phyloP scores from a whole-genome alignment of 2,113 vertebrate genomes.

The Urocitellus parryii region DNA sequence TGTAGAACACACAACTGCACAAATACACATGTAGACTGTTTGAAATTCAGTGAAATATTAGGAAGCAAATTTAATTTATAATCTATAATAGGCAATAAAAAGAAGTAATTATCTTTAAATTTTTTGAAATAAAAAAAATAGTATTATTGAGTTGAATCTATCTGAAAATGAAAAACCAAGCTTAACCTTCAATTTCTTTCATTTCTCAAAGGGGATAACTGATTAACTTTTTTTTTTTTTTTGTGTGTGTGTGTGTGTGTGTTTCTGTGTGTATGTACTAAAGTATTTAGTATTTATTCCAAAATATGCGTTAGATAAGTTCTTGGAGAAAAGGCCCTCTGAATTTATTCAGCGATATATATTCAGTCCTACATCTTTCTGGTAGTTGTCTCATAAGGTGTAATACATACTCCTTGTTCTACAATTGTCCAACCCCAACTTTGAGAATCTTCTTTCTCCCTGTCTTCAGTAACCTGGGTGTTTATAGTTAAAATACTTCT shows the following conservation, averaged over 20 bases:
- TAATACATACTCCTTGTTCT: neutral
- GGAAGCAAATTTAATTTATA: neutral
- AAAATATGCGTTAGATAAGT: neutral
- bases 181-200: neutral
- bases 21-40: neutral
- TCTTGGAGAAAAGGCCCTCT: neutral
- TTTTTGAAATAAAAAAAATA: neutral
- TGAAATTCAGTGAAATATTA: neutral
- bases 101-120: neutral
- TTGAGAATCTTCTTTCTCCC: neutral
- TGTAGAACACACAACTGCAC: no score
- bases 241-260: neutral
- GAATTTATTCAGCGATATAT: neutral
- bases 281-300: neutral
- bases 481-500: neutral
- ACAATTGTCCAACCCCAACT: fast-evolving
- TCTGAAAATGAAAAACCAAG: neutral
- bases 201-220: neutral
- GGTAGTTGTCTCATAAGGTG: neutral
- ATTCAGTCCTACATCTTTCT: neutral
- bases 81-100: neutral
- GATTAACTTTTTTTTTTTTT: neutral
- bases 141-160: neutral
- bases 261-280: neutral
- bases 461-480: neutral